Conservation (phyloP, 2,113 vertebrate genomes). For the Thermophis baileyi region DNA sequence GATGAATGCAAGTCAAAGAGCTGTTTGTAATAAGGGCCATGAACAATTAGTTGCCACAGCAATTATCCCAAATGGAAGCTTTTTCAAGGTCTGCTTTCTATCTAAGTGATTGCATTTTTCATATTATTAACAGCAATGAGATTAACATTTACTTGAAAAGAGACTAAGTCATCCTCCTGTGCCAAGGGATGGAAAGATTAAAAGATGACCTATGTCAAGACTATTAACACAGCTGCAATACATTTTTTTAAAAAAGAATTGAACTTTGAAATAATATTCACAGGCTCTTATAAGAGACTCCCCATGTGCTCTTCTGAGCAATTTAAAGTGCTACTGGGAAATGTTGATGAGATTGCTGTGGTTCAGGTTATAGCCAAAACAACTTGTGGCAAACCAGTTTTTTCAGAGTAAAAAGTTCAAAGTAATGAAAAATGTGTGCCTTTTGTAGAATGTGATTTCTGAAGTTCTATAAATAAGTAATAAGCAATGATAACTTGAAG, state of each 20-base stretch:
- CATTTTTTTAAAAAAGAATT: background rate
- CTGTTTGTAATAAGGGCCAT: background rate
- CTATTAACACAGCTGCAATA: background rate
- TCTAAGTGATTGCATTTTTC: conserved; percentile 16
- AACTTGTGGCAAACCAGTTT: background rate
- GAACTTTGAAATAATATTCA: background rate
- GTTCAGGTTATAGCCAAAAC: background rate
- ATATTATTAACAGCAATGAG: conserved; percentile 24
- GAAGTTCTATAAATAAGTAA: background rate
- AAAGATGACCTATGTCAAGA: background rate
- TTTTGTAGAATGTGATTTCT: background rate
- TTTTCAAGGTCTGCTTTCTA: conserved; percentile 5
- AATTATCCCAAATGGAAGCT: conserved; percentile 7
- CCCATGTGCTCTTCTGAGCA: rapidly evolving
- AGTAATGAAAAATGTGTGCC: background rate
- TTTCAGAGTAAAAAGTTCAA: background rate
- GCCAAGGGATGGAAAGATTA: conserved; percentile 2
- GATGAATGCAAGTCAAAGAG: background rate
- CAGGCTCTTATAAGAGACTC: background rate
- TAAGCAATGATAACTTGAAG: background rate
- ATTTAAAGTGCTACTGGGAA: background rate
- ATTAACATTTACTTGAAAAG: conserved; percentile 10
- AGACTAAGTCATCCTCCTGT: background rate
- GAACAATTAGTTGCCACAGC: background rate
- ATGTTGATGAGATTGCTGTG: background rate